Evolutionary conservation across 2,113 vertebrate genomes (phyloP).

Genomic region (Boulengeromyrus knoepffleri): DNA sequence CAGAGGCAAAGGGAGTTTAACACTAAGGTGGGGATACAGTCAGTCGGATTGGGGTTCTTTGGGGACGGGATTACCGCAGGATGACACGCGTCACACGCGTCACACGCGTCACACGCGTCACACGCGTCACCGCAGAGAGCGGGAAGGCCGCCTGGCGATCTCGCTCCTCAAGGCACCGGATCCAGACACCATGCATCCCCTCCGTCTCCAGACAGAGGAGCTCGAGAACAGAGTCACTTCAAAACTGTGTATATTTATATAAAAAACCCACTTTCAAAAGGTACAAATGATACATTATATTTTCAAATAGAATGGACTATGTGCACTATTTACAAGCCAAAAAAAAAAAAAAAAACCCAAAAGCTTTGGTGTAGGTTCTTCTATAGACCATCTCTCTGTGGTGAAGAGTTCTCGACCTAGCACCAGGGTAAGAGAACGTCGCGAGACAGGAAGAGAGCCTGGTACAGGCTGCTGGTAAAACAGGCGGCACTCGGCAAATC

Average conservation of each 20-base stretch:
- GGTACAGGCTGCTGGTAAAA: neutral
- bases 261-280: slow-evolving; percentile 21
- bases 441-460: neutral
- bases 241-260: slow-evolving; percentile 12
- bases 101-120: too few relatives aligned
- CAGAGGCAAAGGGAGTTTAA: neutral
- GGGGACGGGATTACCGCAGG: neutral
- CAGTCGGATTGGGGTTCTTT: neutral
- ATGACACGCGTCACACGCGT: neutral
- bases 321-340: slow-evolving; percentile 48
- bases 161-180: slow-evolving; percentile 29
- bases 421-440: slow-evolving; percentile 17
- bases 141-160: neutral
- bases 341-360: neutral
- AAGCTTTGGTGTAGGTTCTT: slow-evolving; percentile 44
- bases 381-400: slow-evolving; percentile 20
- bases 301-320: slow-evolving; percentile 25
- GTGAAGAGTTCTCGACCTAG: slow-evolving; percentile 24
- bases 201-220: neutral
- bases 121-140: neutral
- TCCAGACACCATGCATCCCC: neutral
- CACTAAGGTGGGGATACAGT: neutral
- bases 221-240: neutral
- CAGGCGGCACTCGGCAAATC: neutral
- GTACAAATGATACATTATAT: slow-evolving; percentile 15